These are phyloP conservation scores for Lipotes vexillifer DNA, from an alignment of 2,113 vertebrate species.

Conservation along the genomic window DNA sequence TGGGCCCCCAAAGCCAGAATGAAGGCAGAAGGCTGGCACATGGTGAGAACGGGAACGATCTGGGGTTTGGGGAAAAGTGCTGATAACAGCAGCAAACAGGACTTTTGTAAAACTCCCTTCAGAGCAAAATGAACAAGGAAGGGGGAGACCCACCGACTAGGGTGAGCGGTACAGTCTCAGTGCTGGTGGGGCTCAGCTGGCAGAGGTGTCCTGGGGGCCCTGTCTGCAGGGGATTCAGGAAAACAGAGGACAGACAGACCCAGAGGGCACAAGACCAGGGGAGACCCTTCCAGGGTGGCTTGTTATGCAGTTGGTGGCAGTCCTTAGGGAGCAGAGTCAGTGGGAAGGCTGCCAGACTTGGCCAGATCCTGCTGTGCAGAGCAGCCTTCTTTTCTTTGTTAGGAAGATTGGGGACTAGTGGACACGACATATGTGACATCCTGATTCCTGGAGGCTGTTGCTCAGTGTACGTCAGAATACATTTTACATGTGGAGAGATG, in stretches of 20 bases:
- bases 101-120: background rate
- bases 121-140: background rate
- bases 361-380: background rate
- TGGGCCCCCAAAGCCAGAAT: background rate
- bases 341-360: background rate
- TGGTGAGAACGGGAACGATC: background rate
- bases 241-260: background rate
- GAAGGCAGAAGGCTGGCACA: background rate
- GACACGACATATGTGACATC: background rate
- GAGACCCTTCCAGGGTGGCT: background rate
- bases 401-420: background rate
- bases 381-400: background rate
- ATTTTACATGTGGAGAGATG: background rate
- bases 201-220: background rate
- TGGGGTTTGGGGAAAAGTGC: background rate
- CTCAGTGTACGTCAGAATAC: background rate
- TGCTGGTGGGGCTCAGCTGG: background rate
- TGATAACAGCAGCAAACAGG: background rate
- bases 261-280: background rate
- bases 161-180: background rate
- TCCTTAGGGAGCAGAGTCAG: background rate
- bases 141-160: background rate
- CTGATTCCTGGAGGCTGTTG: background rate
- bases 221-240: background rate
- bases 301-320: background rate